These are phyloP conservation scores for Agrotis segetum DNA, from an alignment of 2,888 invertebrate species.

Conservation along the genomic window DNA sequence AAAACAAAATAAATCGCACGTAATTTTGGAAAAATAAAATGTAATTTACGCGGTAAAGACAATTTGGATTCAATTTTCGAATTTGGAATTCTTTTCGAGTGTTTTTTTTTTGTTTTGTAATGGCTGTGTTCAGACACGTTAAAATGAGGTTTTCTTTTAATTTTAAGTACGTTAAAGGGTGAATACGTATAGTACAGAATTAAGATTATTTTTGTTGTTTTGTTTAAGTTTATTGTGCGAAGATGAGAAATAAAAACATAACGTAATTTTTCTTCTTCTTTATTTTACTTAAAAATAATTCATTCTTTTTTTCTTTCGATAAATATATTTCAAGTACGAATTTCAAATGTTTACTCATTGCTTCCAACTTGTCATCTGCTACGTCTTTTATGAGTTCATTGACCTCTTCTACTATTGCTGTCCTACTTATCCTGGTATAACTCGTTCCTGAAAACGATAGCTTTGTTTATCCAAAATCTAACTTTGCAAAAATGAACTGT, in stretches of 20 bases:
- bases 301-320: conserved; percentile 8
- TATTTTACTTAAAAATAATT: conserved; percentile 22
- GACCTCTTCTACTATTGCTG: conserved; percentile 14
- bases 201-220: background rate
- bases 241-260: conserved; percentile 6
- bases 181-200: background rate
- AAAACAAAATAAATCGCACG: conserved; percentile 6
- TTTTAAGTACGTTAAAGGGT: background rate
- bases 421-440: conserved; percentile 16
- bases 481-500: background rate
- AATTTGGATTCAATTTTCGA: conserved; percentile 14
- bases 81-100: conserved; percentile 29
- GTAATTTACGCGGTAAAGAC: conserved; percentile 58
- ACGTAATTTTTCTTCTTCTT: conserved; percentile 2
- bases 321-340: conserved; percentile 24
- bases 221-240: background rate
- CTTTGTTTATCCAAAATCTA: background rate
- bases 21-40: background rate
- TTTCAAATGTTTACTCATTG: conserved; percentile 28
- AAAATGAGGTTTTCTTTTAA: conserved; percentile 12
- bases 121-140: conserved; percentile 15
- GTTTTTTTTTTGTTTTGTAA: background rate
- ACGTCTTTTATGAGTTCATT: conserved; percentile 21
- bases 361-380: conserved; percentile 30
- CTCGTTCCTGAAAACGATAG: conserved; percentile 28